Evolutionary conservation across 2,113 vertebrate genomes (phyloP), one percentile per base, ranked within the genome.

Genomic region (Colinus virginianus): DNA sequence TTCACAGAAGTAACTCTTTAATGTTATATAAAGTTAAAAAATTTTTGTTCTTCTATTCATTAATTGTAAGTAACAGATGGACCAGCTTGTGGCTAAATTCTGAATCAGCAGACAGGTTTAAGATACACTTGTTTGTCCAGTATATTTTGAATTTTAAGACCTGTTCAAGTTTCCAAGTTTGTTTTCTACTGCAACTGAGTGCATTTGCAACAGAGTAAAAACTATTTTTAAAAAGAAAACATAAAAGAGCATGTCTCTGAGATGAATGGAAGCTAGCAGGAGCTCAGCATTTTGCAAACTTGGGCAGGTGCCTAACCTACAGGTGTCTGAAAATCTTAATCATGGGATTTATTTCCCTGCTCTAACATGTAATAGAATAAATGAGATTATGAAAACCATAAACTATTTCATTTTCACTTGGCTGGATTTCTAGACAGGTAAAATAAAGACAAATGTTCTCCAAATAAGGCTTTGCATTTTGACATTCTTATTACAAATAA

Each of bases 361-460:
- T 78, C 16, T 36, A 93, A 40, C 7, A 46, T 7, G 14, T 62
- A 91, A 71, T 23, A 70, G 49, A 90, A 91, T 75, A 91, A 88
- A 80, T 0, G 28, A 91, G 71, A 91, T 63, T 93, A 88, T 70
- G 68, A 90, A 95, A 93, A 38, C 11, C 38, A 83, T 61, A 88
- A 93, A 64, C 32, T 55, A 51, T 71, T 94, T 76, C 46, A 79
- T 96, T 93, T 90, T 85, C 63, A 70, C 61, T 80, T 93, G 72
- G 72, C 74, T 81, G 48, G 36, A 81, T 84, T 87, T 90, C 43
- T 71, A 92, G 95, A 87, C 77, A 78, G 25, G 30, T 64, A 93
- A 90, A 90, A 96, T 87, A 75, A 90, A 94, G 77, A 94, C 46
- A 64, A 93, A 78, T 82, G 32, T 70, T 90, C 66, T 84, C 21